These are phyloP conservation scores for Rhabdophis nuchalis DNA, from an alignment of 2,797 vertebrate genomes.

Conservation along the genomic window DNA sequence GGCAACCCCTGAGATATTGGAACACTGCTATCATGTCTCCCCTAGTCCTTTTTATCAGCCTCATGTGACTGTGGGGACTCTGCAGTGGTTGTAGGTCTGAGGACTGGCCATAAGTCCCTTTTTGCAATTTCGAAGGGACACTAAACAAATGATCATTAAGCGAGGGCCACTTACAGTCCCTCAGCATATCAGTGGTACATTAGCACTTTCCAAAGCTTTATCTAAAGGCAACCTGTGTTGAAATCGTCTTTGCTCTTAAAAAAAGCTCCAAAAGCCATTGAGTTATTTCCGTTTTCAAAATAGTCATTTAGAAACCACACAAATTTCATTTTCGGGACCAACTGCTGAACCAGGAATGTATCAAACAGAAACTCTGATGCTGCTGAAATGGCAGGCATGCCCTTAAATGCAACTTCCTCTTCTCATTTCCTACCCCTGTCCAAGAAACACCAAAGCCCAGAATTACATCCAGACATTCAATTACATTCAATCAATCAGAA, in stretches of 20 bases:
- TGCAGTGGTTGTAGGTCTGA: too few relatives aligned
- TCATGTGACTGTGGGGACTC: too few relatives aligned
- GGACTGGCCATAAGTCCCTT: too few relatives aligned
- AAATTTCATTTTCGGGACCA: conserved; percentile 39
- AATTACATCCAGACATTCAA: neutral
- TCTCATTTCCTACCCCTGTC: neutral
- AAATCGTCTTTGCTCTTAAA: neutral
- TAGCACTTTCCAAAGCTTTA: neutral
- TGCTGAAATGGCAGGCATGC: neutral
- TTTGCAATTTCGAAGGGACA: too few relatives aligned
- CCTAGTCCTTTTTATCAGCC: too few relatives aligned
- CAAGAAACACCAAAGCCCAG: too few relatives aligned
- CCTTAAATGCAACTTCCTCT: conserved; percentile 14
- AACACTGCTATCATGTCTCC: too few relatives aligned
- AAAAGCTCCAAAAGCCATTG: neutral
- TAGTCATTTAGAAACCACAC: conserved; percentile 40
- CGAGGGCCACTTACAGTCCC: too few relatives aligned
- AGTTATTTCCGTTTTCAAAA: conserved; percentile 38
- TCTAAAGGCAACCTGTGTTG: accelerated
- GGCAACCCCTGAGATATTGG: too few relatives aligned
- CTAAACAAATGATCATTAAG: too few relatives aligned
- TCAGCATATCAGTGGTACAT: neutral
- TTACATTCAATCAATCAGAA: neutral
- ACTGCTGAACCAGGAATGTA: conserved; percentile 29
- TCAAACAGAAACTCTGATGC: conserved; percentile 37